Base-by-base conservation (phyloP, 2,888 invertebrate species). In the Chymomyza procnemis region DNA sequence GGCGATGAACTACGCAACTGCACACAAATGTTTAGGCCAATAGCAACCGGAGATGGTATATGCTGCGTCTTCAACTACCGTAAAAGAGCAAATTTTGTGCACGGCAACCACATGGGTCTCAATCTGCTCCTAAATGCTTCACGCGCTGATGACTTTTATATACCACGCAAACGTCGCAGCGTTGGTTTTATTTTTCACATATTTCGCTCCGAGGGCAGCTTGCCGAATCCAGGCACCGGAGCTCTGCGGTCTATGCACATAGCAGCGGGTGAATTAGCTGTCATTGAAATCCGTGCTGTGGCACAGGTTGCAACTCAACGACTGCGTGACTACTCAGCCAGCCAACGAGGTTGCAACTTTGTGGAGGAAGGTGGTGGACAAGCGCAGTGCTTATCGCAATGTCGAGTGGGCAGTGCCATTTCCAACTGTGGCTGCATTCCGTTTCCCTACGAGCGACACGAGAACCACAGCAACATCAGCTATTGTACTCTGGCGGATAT, bases 31-130 rank as follows among this genome's bases (percentile, higher is more conserved):
- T 88, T 90, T 12, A 22, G 41, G 0, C 34, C 79, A 0, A 59
- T 60, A 9, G 66, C 75, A 1, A 80, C 71, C 8, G 16, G 56
- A 0, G 64, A 77, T 0, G 90, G 89, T 1, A 70, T 70, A 47
- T 90, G 90, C 52, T 90, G 90, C 64, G 69, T 79, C 0, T 85
- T 84, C 48, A 87, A 87, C 57, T 82, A 81, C 63, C 62, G 77
- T n/a, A 63, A 72, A 16, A 18, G 41, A 6, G 48, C 12, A 1
- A n/a, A 56, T 14, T 19, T 46, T 19, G 22, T 9, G 18, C 46
- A 59, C 12, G 81, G 78, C n/a, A 3, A 47, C 1, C 60, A 69
- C 26, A 64, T 63, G 61, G 81, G 83, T 0, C 71, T 90, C 0
- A 74, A 65, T 0, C 22, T 90, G 0, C 64, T 85, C 0, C 30